Evolutionary conservation across 2,888 invertebrate species (phyloP).

Genomic region (Mesopsocus fuscifrons): DNA sequence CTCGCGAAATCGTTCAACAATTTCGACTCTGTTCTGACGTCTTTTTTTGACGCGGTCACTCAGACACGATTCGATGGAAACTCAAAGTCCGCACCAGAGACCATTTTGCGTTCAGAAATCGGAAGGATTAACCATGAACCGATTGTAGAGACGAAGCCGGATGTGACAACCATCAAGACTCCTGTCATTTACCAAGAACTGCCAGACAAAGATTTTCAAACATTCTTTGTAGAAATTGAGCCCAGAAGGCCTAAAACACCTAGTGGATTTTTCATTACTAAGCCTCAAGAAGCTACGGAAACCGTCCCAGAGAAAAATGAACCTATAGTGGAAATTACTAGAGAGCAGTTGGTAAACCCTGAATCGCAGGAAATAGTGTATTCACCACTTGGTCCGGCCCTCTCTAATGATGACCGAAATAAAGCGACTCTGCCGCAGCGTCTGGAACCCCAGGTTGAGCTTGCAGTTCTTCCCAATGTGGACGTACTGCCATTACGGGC

Average conservation of each 20-base stretch:
- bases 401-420: too few relatives aligned
- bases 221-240: slow-evolving; percentile 6
- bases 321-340: not conserved
- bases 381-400: not conserved
- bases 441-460: too few relatives aligned
- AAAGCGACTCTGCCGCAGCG: too few relatives aligned
- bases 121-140: slow-evolving; percentile 5
- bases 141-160: not conserved
- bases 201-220: not conserved
- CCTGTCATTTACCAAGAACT: not conserved
- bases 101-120: slow-evolving; percentile 2
- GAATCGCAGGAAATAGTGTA: not conserved
- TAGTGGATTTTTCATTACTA: not conserved
- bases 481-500: not conserved
- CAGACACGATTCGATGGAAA: too few relatives aligned
- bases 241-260: not conserved
- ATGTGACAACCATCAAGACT: not conserved
- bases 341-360: not conserved
- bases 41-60: not conserved
- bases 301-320: too few relatives aligned
- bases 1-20: not conserved
- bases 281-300: not conserved
- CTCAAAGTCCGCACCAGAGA: slow-evolving; percentile 1
- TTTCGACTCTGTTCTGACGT: not conserved
- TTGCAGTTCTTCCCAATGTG: not conserved